These are phyloP conservation scores for Neoscelio sp. DNA, from an alignment of 2,888 invertebrate species.

Conservation along the genomic window DNA sequence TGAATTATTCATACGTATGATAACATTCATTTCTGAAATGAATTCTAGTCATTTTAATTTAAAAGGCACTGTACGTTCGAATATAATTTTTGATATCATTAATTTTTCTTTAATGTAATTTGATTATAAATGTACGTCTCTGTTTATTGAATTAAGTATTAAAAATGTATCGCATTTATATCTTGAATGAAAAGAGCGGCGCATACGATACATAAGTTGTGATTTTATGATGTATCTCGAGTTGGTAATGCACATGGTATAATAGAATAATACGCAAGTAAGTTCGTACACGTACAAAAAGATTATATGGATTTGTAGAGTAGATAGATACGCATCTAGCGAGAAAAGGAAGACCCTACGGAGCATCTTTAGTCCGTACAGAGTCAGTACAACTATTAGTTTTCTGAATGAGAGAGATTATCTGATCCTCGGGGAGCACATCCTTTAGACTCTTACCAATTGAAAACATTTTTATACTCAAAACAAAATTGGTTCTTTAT, in stretches of 20 bases:
- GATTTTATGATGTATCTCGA: constrained; percentile 32
- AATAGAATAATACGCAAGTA: constrained; percentile 44
- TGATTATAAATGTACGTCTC: constrained; percentile 1
- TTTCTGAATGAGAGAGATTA: constrained; percentile 72
- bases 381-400: constrained; percentile 65
- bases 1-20: too few species aligned
- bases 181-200: constrained; percentile 33
- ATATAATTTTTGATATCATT: neutral
- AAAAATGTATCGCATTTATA: constrained; percentile 41
- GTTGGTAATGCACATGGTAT: constrained; percentile 41
- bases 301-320: constrained; percentile 57
- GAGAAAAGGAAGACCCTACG: constrained; percentile 78
- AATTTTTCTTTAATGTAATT: neutral
- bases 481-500: constrained; percentile 54
- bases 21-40: too few species aligned
- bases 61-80: neutral
- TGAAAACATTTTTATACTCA: constrained; percentile 62
- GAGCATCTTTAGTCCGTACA: constrained; percentile 47
- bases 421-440: constrained; percentile 74
- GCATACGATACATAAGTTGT: constrained; percentile 29
- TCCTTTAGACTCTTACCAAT: constrained; percentile 51
- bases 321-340: constrained; percentile 67
- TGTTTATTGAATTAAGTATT: constrained; percentile 6
- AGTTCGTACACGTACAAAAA: constrained; percentile 48
- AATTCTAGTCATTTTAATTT: too few species aligned